These are phyloP conservation scores for Scarus forsteni DNA, from an alignment of 2,797 vertebrate species.

Conservation along the genomic window DNA sequence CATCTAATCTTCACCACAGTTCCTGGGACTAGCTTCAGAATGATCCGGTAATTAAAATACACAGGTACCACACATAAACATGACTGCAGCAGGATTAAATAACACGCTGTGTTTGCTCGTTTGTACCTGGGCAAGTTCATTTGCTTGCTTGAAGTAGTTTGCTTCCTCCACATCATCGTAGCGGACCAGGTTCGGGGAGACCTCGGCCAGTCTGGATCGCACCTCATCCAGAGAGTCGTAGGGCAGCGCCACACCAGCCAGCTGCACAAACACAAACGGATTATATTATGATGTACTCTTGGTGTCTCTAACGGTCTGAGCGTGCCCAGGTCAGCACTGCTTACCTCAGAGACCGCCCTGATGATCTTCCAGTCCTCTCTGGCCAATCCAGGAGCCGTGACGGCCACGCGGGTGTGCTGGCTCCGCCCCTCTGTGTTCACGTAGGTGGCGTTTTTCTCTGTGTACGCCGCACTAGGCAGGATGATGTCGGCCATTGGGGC, in stretches of 20 bases:
- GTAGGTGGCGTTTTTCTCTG: constrained; percentile 94
- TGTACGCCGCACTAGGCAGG: constrained; percentile 95
- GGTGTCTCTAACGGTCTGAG: too few species aligned
- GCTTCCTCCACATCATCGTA: constrained; percentile 95
- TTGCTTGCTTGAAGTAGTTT: constrained; percentile 96
- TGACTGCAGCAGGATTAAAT: too few species aligned
- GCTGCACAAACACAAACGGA: constrained; percentile 67
- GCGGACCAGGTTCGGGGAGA: constrained; percentile 94
- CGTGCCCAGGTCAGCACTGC: background rate
- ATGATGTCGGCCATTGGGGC: constrained; percentile 95
- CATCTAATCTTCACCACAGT: too few species aligned
- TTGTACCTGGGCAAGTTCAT: constrained; percentile 90
- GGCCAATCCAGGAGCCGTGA: constrained; percentile 93
- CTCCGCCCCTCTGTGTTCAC: constrained; percentile 97
- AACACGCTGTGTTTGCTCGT: too few species aligned
- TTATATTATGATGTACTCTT: background rate
- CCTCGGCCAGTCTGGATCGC: constrained; percentile 90
- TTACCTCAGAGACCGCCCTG: constrained; percentile 94
- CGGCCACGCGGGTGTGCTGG: constrained; percentile 94
- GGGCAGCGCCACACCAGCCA: constrained; percentile 91
- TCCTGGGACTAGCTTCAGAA: too few species aligned
- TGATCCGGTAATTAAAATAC: too few species aligned
- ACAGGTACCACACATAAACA: too few species aligned
- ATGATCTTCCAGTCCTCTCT: constrained; percentile 98
- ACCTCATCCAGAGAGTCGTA: constrained; percentile 92